Conservation (phyloP, 2,888 invertebrate species). For the Dexiosoma caninum region DNA sequence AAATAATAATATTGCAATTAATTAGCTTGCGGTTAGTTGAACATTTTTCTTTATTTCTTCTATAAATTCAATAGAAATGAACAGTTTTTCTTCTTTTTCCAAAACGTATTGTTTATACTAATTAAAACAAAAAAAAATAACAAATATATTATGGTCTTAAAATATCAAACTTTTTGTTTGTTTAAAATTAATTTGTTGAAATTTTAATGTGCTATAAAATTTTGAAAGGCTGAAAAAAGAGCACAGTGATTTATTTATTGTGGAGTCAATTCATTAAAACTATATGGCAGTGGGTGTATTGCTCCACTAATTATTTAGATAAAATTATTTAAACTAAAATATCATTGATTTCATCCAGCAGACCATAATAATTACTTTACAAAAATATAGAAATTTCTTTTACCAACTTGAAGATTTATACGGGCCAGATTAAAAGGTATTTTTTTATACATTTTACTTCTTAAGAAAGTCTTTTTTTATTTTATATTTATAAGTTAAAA, state of each 20-base stretch:
- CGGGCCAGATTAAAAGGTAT: too few relatives aligned
- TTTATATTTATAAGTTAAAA: too few relatives aligned
- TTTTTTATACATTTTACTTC: too few relatives aligned
- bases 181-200: background rate
- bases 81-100: background rate
- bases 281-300: background rate
- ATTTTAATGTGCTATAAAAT: conserved; percentile 11
- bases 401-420: background rate
- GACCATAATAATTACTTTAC: background rate
- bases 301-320: background rate
- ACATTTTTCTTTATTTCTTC: background rate
- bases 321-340: background rate
- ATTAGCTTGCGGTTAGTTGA: conserved; percentile 42
- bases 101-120: background rate
- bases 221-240: background rate
- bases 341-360: background rate
- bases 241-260: conserved; percentile 10
- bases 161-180: background rate
- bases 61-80: background rate
- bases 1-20: background rate
- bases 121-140: background rate
- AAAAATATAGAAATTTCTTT: background rate
- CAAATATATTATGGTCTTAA: background rate
- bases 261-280: background rate
- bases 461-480: too few relatives aligned